These are phyloP conservation scores for Mylabris sibirica DNA, from an alignment of 2,888 invertebrate genomes.

Conservation along the genomic window DNA sequence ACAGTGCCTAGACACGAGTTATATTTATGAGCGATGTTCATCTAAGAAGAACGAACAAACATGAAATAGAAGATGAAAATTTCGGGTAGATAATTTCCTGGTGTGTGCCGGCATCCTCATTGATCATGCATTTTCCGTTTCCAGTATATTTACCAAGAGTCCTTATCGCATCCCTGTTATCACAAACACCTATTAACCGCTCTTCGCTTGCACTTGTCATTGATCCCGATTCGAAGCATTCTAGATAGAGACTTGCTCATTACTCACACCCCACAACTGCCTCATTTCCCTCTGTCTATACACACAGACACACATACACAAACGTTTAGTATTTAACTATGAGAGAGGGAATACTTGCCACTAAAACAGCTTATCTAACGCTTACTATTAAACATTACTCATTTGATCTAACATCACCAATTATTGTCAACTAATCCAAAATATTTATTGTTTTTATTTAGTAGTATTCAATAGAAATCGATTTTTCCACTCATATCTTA, in stretches of 20 bases:
- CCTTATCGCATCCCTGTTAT: slow-evolving; percentile 61
- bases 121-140: slow-evolving; percentile 63
- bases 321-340: slow-evolving; percentile 51
- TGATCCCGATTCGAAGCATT: slow-evolving; percentile 59
- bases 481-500: not conserved
- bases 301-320: not conserved
- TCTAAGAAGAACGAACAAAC: slow-evolving; percentile 45
- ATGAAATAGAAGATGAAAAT: slow-evolving; percentile 55
- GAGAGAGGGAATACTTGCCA: slow-evolving; percentile 46
- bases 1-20: slow-evolving; percentile 22
- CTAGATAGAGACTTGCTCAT: slow-evolving; percentile 59
- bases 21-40: slow-evolving; percentile 37
- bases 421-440: not conserved
- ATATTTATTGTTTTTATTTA: not conserved
- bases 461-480: not conserved
- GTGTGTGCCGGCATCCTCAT: slow-evolving; percentile 57
- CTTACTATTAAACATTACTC: slow-evolving; percentile 44
- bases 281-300: slow-evolving; percentile 51
- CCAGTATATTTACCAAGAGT: slow-evolving; percentile 60
- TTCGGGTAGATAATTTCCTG: slow-evolving; percentile 57
- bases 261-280: slow-evolving; percentile 59
- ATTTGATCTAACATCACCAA: slow-evolving; percentile 2
- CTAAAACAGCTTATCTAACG: slow-evolving; percentile 55
- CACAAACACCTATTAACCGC: slow-evolving; percentile 59
- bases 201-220: slow-evolving; percentile 61